These are phyloP conservation scores for Oriolus oriolus DNA, from an alignment of 2,113 vertebrate genomes.

Conservation along the genomic window DNA sequence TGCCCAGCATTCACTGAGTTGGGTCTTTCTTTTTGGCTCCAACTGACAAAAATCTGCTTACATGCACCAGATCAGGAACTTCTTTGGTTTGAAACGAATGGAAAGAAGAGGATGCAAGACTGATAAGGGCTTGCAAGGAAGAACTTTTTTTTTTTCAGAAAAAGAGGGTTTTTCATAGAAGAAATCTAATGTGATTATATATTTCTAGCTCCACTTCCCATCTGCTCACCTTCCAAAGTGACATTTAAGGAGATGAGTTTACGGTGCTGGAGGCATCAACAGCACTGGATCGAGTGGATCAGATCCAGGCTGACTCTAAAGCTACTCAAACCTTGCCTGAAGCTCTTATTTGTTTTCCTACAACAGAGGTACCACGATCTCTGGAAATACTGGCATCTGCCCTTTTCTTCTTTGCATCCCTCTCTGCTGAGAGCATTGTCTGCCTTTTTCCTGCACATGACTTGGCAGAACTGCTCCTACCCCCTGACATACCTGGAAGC, in stretches of 20 bases:
- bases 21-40: neutral
- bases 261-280: constrained; percentile 27
- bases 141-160: neutral
- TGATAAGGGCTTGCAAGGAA: neutral
- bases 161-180: neutral
- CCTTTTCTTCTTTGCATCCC: neutral
- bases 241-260: constrained; percentile 26
- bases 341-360: constrained; percentile 39
- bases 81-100: neutral
- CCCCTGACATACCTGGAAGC: neutral
- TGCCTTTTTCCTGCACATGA: neutral
- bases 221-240: constrained; percentile 29
- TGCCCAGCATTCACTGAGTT: fast-evolving
- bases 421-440: neutral
- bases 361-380: neutral
- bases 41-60: neutral
- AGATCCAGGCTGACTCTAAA: constrained; percentile 42
- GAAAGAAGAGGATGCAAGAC: neutral
- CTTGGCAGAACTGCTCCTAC: neutral
- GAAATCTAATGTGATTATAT: neutral
- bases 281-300: constrained; percentile 44
- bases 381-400: constrained; percentile 24
- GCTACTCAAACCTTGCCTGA: constrained; percentile 16
- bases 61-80: neutral
- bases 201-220: constrained; percentile 28